Percentiles rank a stretch among this genome's conserved stretches.
Evolutionary conservation across 2,113 vertebrate genomes (phyloP).

Genomic region (Lucifuga dentata): DNA sequence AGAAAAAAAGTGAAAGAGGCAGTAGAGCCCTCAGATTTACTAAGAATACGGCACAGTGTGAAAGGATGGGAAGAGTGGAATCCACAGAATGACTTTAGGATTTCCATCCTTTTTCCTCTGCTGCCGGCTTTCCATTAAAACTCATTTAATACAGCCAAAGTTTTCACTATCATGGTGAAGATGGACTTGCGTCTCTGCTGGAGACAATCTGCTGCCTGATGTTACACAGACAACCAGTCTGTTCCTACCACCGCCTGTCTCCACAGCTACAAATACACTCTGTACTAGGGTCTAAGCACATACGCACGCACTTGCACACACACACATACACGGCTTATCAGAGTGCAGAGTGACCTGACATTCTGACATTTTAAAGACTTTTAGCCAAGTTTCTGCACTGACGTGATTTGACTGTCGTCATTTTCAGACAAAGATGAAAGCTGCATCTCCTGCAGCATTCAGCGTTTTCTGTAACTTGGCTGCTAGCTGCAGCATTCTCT

Average conservation of each 20-base stretch:
- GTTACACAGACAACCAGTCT: neutral
- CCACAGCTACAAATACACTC: conserved; percentile 31
- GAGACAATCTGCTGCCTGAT: conserved; percentile 10
- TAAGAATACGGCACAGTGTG: too few species aligned
- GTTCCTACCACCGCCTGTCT: conserved; percentile 41
- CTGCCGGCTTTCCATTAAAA: conserved; percentile 6
- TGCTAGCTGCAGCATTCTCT: neutral
- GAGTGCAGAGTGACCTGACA: conserved; percentile 23
- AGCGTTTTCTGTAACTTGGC: neutral
- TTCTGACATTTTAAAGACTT: conserved; percentile 44
- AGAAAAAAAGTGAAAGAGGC: too few species aligned
- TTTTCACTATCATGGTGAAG: neutral
- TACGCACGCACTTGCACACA: neutral
- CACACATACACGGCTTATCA: neutral
- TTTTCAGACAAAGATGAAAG: neutral
- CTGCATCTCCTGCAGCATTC: neutral
- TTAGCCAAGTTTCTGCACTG: neutral
- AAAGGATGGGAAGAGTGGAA: conserved; percentile 1
- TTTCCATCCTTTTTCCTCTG: neutral
- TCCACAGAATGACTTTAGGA: conserved; percentile 26
- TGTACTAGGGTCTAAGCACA: conserved; percentile 16
- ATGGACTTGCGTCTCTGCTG: conserved; percentile 16
- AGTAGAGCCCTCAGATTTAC: neutral
- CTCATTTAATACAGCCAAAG: neutral
- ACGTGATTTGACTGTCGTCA: conserved; percentile 22